Evolutionary conservation across 1,140 invertebrate species (phyloP), one percentile per base, ranked within the genome.

Genomic region (Episyrphus balteatus): DNA sequence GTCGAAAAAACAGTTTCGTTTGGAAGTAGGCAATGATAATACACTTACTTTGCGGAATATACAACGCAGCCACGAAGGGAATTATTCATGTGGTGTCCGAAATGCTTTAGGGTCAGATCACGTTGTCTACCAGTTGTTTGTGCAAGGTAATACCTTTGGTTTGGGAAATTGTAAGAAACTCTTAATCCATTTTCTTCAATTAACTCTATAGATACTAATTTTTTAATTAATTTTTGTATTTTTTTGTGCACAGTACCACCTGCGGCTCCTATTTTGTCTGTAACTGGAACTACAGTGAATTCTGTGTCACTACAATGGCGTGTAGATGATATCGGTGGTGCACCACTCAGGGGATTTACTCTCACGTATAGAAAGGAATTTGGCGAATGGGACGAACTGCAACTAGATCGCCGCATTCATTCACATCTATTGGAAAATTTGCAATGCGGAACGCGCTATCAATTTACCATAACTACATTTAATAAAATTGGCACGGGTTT

Each of bases 401-500:
- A 74, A 46, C 61, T 85, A 17, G 75, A 80, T 10, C 70, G 80
- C 26, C 73, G 79, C 32, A 70, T 75, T 2, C 75, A 75, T 1
- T 80, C 73, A 26, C 76, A 80, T 50, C 78, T 77, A 2, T 58
- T 86, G 3, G 76, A 77, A 38, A 74, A 76, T 41, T 68, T 86
- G 2, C 61, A 75, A 2, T 86, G 84, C 56, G 84, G 84, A 1
- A 84, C 80, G 31, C 77, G 74, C 17, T 86, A 87, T 57, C 79
- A 84, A 48, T 69, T 86, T 9, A 82, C 77, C 44, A 64, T 87
- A 48, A 77, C 73, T 0, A 77, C 81, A 0, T 77, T 76, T 56
- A 86, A 86, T 54, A 82, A 78, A 69, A 78, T 86, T 17, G 84
- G 84, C 2, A 76, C 70, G 45, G 84, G 83, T 49, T 72, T 76